Base-by-base conservation (phyloP, 2,797 vertebrate genomes). In the Paramormyrops hopkinsi region DNA sequence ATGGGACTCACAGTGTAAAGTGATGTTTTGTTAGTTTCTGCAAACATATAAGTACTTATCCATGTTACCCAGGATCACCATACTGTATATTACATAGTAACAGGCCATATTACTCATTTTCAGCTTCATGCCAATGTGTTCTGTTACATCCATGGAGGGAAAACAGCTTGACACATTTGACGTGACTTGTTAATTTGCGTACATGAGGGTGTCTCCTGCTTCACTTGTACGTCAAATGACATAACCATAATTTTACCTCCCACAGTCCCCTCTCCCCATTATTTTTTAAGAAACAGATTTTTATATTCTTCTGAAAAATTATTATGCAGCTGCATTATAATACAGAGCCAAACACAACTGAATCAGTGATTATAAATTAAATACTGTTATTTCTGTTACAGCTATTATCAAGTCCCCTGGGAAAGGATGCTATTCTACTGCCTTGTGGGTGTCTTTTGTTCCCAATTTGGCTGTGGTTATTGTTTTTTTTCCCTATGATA, bases 311-410 rank as follows among this genome's bases (percentile, higher is more conserved):
- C 93, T 93, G 90, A 90, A 84, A 94, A 94, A 95, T 95, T 94
- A 94, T 94, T 93, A 92, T 93, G 92, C 94, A 93, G 92, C 92
- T 91, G 87, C 93, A 95, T 95, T 95, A 95, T 96, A 94, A 95
- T 95, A 94, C 93, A 89, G 90, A 93, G 94, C 93, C 94, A 95
- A 96, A 96, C 94, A 95, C 94, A 96, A 95, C 94, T 95, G 96
- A 96, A 91, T 95, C 93, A 93, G 91, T 96, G 95, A 96, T 97
- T 96, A 96, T 96, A 96, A 96, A 96, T 96, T 95, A 96, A 96
- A 95, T 94, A 95, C 93, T 94, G 94, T 95, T 96, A 95, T 97
- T 95, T 96, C 93, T 95, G 93, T 92, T 93, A 91, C 95, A 95
- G 95, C 91, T 91, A 93, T 96, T 96, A 96, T 95, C 90, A 93